Conservation (phyloP, 53 echinoderm and acorn worm species). For the Astropecten irregularis region DNA sequence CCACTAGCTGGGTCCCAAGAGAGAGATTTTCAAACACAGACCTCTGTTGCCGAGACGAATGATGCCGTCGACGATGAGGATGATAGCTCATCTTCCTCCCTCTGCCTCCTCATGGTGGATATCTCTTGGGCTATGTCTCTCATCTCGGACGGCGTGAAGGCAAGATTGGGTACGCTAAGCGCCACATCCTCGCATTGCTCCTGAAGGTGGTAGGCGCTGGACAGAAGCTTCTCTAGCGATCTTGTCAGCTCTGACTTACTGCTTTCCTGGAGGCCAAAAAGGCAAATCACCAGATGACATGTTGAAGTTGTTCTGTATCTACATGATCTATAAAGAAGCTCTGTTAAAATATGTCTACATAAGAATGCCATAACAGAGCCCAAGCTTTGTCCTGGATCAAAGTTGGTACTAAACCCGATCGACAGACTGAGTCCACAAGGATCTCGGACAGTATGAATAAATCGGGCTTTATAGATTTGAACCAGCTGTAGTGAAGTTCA, state of each 20-base stretch:
- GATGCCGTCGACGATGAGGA: slow-evolving; percentile 65
- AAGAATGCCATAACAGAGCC: too few relatives aligned
- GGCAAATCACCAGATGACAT: too few relatives aligned
- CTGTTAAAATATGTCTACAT: too few relatives aligned
- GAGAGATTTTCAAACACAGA: not conserved
- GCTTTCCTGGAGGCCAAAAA: slow-evolving; percentile 32
- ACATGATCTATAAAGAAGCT: too few relatives aligned
- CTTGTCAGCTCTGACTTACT: slow-evolving; percentile 33
- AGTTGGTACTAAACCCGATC: too few relatives aligned
- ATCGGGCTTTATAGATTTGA: too few relatives aligned
- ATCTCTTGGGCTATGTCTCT: slow-evolving; percentile 44
- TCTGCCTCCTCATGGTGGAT: slow-evolving; percentile 29
- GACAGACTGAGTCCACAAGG: too few relatives aligned
- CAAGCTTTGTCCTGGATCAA: too few relatives aligned
- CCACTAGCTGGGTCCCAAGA: too few relatives aligned
- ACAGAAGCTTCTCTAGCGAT: slow-evolving; percentile 38
- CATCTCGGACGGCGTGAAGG: slow-evolving; percentile 50
- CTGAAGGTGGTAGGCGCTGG: slow-evolving; percentile 58
- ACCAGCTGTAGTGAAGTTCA: too few relatives aligned
- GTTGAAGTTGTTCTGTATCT: too few relatives aligned
- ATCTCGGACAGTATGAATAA: too few relatives aligned
- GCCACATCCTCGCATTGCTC: slow-evolving; percentile 64
- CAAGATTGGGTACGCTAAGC: slow-evolving; percentile 49
- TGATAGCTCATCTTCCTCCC: slow-evolving; percentile 39
- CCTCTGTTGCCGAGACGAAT: slow-evolving; percentile 77